phyloP scores from a whole-genome alignment of 2,888 invertebrate genomes.

The Drosophila incognita region DNA sequence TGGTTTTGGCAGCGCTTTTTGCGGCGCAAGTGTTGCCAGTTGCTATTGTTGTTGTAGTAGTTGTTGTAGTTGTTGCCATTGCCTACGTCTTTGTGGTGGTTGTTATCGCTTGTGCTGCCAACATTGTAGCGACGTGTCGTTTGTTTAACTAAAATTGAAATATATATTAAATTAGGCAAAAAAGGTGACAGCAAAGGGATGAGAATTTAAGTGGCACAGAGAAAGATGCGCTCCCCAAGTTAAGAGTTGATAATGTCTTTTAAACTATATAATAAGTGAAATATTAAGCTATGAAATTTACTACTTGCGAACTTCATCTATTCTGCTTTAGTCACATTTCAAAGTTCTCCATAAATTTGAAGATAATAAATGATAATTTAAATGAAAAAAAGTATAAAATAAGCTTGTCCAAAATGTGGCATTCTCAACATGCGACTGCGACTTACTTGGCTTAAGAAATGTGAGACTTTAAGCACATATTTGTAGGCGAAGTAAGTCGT shows the following conservation, averaged over 20 bases:
- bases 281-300: not conserved
- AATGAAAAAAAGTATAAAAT: not conserved
- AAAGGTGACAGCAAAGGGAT: constrained; percentile 16
- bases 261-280: not conserved
- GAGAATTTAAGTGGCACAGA: constrained; percentile 1
- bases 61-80: constrained; percentile 25
- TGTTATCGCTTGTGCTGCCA: constrained; percentile 24
- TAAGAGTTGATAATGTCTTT: not conserved
- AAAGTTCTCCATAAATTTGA: not conserved
- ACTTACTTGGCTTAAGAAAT: not conserved
- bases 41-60: constrained; percentile 31
- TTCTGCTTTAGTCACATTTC: not conserved
- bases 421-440: not conserved
- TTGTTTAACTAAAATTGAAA: constrained; percentile 74
- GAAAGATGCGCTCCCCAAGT: not conserved
- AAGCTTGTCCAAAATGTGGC: not conserved
- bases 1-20: constrained; percentile 32
- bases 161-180: constrained; percentile 71
- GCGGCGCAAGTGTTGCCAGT: constrained; percentile 49
- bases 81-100: constrained; percentile 17
- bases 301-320: not conserved
- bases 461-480: not conserved
- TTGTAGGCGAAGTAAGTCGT: not conserved
- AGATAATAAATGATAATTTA: not conserved
- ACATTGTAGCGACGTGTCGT: constrained; percentile 27